A percentile compares a stretch with the other conserved stretches of the same genome.
Conservation (phyloP, 2,113 vertebrate genomes). For the Thunnus thynnus region DNA sequence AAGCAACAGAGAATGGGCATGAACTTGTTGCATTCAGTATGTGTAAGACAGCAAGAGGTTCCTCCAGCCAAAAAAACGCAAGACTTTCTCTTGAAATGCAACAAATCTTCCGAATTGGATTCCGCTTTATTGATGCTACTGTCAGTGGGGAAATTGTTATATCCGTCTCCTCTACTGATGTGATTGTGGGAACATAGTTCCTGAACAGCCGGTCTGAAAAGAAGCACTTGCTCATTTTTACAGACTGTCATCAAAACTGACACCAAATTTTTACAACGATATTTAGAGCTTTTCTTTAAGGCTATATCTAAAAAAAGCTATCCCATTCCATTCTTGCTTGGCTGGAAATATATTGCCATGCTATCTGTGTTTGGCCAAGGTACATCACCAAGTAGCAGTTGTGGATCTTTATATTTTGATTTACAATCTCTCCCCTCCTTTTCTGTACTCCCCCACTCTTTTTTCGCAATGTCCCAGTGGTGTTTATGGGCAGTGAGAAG, state of each 20-base stretch:
- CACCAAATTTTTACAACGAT: slow-evolving; percentile 40
- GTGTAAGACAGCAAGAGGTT: not conserved
- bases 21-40: slow-evolving; percentile 25
- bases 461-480: slow-evolving; percentile 86
- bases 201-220: slow-evolving; percentile 45
- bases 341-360: slow-evolving; percentile 17
- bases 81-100: slow-evolving; percentile 19
- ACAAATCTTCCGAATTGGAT: slow-evolving; percentile 18
- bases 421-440: not conserved
- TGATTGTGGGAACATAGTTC: slow-evolving; percentile 44
- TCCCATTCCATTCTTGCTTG: slow-evolving; percentile 13
- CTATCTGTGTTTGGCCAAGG: slow-evolving; percentile 21
- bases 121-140: slow-evolving; percentile 23
- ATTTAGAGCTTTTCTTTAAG: slow-evolving; percentile 29
- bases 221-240: slow-evolving; percentile 34
- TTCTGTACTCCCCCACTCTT: not conserved
- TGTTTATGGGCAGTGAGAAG: slow-evolving; percentile 98
- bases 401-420: slow-evolving; percentile 3
- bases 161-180: slow-evolving; percentile 20
- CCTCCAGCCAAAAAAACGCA: slow-evolving; percentile 1
- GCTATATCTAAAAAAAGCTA: slow-evolving; percentile 5
- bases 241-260: slow-evolving; percentile 38
- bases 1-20: not conserved
- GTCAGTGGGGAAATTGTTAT: slow-evolving; percentile 36
- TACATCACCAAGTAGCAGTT: slow-evolving; percentile 7